Conservation (phyloP, 1,140 invertebrate species). For the Drosophila ananassae region DNA sequence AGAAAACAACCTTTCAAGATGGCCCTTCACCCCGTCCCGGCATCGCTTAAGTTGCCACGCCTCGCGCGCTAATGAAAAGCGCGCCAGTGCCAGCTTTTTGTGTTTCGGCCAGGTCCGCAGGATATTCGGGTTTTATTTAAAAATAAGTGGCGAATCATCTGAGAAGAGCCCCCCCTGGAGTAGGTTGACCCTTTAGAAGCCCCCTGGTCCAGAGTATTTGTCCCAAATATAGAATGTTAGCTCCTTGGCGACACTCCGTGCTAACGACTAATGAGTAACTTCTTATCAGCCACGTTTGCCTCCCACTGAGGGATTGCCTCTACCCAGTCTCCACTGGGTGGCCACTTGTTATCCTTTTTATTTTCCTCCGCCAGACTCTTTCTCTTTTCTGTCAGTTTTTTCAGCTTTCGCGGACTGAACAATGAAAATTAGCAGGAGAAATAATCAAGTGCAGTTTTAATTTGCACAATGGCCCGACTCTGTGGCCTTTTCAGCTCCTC, state of each 20-base stretch:
- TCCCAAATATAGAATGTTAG: not conserved
- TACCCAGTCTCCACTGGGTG: not conserved
- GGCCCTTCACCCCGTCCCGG: not conserved
- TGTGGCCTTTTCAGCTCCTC: not conserved
- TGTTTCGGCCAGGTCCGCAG: not conserved
- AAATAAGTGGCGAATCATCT: too few species aligned
- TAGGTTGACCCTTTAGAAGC: too few species aligned
- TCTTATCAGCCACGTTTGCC: not conserved
- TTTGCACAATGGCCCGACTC: constrained; percentile 59
- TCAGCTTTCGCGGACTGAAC: constrained; percentile 38
- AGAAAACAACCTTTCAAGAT: constrained; percentile 46
- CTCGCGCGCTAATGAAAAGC: constrained; percentile 58
- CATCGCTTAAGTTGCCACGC: constrained; percentile 43
- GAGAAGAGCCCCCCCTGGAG: too few species aligned
- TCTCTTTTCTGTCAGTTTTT: constrained; percentile 7
- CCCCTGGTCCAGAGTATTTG: not conserved
- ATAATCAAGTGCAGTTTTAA: constrained; percentile 80
- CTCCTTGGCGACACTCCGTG: not conserved
- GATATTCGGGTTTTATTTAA: too few species aligned
- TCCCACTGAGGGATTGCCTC: not conserved
- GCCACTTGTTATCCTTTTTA: not conserved
- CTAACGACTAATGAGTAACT: not conserved
- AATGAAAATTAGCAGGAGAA: constrained; percentile 77
- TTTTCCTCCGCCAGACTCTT: not conserved
- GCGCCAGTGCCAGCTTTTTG: constrained; percentile 8